A percentile compares a stretch with the other conserved stretches of the same genome.
phyloP scores from a whole-genome alignment of 2,888 invertebrate species.

The Cantharis lateralis region DNA sequence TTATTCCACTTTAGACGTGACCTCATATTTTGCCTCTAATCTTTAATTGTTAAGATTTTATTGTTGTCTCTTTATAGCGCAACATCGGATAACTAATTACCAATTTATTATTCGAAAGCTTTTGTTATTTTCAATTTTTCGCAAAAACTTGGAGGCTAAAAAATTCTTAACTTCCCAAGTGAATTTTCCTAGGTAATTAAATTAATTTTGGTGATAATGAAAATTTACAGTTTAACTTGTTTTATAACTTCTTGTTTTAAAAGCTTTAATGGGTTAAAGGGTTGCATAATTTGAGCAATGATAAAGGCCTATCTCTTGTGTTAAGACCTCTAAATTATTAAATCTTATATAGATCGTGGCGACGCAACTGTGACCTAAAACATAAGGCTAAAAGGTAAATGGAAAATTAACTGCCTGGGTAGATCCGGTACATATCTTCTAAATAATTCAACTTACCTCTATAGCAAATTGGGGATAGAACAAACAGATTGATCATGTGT shows the following conservation, averaged over 20 bases:
- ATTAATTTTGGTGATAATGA: constrained; percentile 26
- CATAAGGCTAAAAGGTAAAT: constrained; percentile 31
- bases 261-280: constrained; percentile 29
- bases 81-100: not conserved
- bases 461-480: constrained; percentile 23
- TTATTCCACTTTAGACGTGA: constrained; percentile 10
- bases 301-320: constrained; percentile 28
- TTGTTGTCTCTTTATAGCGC: not conserved
- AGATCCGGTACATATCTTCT: constrained; percentile 21
- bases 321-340: constrained; percentile 28
- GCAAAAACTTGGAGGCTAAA: not conserved
- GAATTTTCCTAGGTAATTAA: constrained; percentile 7
- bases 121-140: not conserved
- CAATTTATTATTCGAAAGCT: not conserved
- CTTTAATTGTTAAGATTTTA: not conserved
- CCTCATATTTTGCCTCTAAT: constrained; percentile 1
- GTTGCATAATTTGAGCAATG: constrained; percentile 27
- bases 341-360: constrained; percentile 24
- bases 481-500: constrained; percentile 27
- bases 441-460: constrained; percentile 24
- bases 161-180: not conserved
- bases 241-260: constrained; percentile 16
- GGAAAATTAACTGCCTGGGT: constrained; percentile 29
- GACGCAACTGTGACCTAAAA: constrained; percentile 29
- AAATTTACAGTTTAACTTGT: constrained; percentile 24